Evolutionary conservation across 2,888 invertebrate species (phyloP), one percentile per base, ranked within the genome.

Genomic region (Norana najaformis): DNA sequence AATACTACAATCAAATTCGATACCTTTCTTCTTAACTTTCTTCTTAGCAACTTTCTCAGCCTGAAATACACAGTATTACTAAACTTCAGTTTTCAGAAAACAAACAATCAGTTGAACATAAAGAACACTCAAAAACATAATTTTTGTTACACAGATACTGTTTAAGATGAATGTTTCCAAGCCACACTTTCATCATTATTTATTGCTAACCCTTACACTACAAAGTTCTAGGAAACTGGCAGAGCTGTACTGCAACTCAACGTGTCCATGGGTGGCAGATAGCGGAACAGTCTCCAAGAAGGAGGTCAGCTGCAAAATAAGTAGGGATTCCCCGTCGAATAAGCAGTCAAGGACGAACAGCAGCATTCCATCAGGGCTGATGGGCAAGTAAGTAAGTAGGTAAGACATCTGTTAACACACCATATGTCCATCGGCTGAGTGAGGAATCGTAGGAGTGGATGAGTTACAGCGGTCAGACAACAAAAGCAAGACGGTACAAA

Each of bases 1-100:
- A 47, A 6, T 69, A n/a, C 11, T n/a, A 69, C 35, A 83, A 83
- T 36, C 83, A 83, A 83, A 83, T 83, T 36, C 35, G 6, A 23
- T 85, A 85, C 85, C 85, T 85, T 85, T 85, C 37, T 85, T 85
- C 85, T 85, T 85, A 35, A 85, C 85, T 85, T 85, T 85, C 85
- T 85, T 85, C 85, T 85, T 85, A 36, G 85, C 20, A 23, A 85
- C 16, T 23, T 35, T 85, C 35, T 85, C 85, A 85, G 35, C 36
- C 85, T 85, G 85, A 69, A 69, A 69, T 6, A 69, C 69, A 69
- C 69, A 69, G n/a, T 69, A 23, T 47, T 23, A 47, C 6, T 23
- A 47, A 47, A 1, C 20, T 5, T 47, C 23, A 47, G 20, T 47
- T 69, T 69, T 69, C 69, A 69, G 6, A 69, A 69, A 8, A 69